Evolutionary conservation across 2,888 invertebrate genomes (phyloP), one percentile per base, ranked within the genome.

Genomic region (Amphipyra berbera): DNA sequence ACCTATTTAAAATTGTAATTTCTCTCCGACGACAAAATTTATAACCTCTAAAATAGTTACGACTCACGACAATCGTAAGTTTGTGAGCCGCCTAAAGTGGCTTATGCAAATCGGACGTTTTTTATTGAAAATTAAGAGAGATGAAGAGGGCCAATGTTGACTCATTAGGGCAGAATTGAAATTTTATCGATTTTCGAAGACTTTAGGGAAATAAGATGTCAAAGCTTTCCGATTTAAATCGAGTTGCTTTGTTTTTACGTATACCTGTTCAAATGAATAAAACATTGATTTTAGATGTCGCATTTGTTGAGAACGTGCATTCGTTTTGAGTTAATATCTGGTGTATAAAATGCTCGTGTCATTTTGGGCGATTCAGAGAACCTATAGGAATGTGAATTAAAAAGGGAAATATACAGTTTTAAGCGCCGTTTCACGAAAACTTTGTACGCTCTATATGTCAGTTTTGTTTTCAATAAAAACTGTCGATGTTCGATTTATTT

Each of bases 121-220:
- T 84, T 85, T 86, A 86, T 83, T 80, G 80, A 76, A 82, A 82
- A 76, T 85, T 83, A 84, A 83, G 76, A 49, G 69, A 71, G 52
- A 74, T 72, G 59, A 73, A 68, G 60, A 60, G 47, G 21, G 57
- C 48, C 68, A 44, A 60, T 73, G 81, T 85, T 82, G 82, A 80
- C 77, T 86, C 85, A 85, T 85, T 86, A 85, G 72, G 60, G 9
- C 53, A 12, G 49, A 79, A 82, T 82, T 79, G 79, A 81, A 82
- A 76, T 81, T 85, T 76, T 82, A 83, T 79, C 63, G 83, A 79
- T 78, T 76, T 55, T 64, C 67, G 44, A 50, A 68, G 66, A 52
- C 44, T 72, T 77, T 70, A 76, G 73, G 82, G 81, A 83, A 85
- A 85, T 84, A 76, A 84, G 79, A 84, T 74, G 81, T 82, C 76